A percentile compares a stretch with the other conserved stretches of the same genome.
Conservation (phyloP, 2,888 invertebrate genomes). For the Phragmatobia fuliginosa region DNA sequence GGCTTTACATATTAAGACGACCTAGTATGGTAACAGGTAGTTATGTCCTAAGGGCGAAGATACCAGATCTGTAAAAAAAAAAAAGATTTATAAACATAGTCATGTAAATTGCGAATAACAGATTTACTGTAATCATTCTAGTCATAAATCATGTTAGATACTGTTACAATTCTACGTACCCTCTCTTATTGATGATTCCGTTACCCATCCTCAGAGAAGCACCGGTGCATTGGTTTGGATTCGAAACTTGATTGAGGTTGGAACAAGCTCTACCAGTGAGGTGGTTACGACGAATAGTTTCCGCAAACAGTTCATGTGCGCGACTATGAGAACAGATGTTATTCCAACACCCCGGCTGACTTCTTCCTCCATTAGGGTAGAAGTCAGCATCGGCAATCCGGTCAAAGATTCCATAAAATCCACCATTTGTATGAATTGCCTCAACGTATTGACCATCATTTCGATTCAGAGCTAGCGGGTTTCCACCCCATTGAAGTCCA, state of each 20-base stretch:
- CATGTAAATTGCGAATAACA: too few species aligned
- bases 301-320: conserved; percentile 65
- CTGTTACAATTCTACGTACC: conserved; percentile 50
- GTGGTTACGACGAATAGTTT: conserved; percentile 65
- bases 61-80: conserved; percentile 2
- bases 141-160: too few species aligned
- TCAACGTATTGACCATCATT: conserved; percentile 70
- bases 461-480: conserved; percentile 61
- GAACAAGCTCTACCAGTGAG: conserved; percentile 63
- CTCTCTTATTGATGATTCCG: conserved; percentile 57
- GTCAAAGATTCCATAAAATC: conserved; percentile 68
- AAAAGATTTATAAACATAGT: too few species aligned
- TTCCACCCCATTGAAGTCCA: conserved; percentile 67
- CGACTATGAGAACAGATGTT: conserved; percentile 73
- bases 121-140: too few species aligned
- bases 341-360: conserved; percentile 71
- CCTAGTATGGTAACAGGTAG: too few species aligned
- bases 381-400: conserved; percentile 64
- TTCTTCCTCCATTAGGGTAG: too few species aligned
- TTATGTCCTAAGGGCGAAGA: neutral
- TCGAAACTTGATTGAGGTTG: conserved; percentile 60
- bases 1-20: too few species aligned
- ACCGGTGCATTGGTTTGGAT: conserved; percentile 56
- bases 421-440: conserved; percentile 75
- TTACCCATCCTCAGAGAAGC: conserved; percentile 65